A percentile compares a stretch with the other conserved stretches of the same genome.
These are phyloP conservation scores for Carcharodon carcharias DNA, from an alignment of 2,797 vertebrate genomes.

Conservation along the genomic window DNA sequence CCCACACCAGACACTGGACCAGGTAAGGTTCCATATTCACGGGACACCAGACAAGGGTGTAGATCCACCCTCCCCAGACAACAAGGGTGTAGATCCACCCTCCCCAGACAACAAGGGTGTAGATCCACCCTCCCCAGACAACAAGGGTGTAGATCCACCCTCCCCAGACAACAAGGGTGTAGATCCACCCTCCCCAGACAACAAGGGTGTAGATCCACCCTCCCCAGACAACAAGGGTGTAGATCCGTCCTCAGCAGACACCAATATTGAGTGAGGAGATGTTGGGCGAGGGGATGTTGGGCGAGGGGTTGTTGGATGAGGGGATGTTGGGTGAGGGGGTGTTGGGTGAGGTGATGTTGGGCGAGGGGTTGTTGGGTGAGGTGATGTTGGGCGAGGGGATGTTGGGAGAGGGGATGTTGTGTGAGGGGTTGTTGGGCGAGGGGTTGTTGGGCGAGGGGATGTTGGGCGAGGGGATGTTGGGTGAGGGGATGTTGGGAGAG, in stretches of 20 bases:
- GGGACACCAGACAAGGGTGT: neutral
- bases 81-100: neutral
- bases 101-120: neutral
- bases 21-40: neutral
- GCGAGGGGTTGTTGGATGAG: too few species aligned
- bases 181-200: neutral
- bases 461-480: too few species aligned
- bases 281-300: too few species aligned
- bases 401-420: too few species aligned
- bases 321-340: too few species aligned
- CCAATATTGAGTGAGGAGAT: too few species aligned
- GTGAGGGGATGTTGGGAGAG: too few species aligned
- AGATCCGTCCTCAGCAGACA: neutral
- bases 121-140: neutral
- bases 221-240: neutral
- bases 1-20: neutral
- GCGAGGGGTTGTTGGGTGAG: too few species aligned
- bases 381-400: too few species aligned
- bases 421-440: too few species aligned
- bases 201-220: neutral
- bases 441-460: too few species aligned
- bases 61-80: neutral
- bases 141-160: neutral
- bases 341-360: too few species aligned
- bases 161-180: neutral